Evolutionary conservation across 2,797 vertebrate genomes (phyloP), one percentile per base, ranked within the genome.

Genomic region (Eulemur albifrons): DNA sequence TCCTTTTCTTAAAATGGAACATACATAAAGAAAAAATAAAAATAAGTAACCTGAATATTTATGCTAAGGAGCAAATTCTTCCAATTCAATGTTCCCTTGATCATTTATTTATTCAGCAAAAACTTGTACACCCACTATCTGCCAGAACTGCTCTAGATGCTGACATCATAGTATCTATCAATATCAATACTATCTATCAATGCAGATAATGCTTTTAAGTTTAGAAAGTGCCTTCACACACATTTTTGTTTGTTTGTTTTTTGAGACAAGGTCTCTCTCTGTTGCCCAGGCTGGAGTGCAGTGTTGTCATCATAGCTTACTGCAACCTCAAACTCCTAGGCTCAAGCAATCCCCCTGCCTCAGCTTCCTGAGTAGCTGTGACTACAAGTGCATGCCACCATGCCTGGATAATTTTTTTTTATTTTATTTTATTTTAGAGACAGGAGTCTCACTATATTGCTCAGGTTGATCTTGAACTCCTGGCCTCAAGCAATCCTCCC

Each of bases 11-110:
- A 30, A 88, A 43, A 48, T 69, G 52, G 35, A 92, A 77, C 43
- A 79, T 61, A 93, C 20, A 95, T 45, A 92, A 97, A n/a, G 11
- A 97, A 94, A 30, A 92, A 94, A 54, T 32, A 69, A 89, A 94
- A 85, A 67, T 4, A 1, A 5, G 15, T 48, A 77, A 92, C 48
- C 61, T 88, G 25, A 84, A 73, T 67, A n/a, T 61, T 76, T 80
- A 80, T 48, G 18, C 82, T 93, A 90, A 93, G 79, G 69, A 88
- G 61, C 27, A 95, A 82, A 72, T 5, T 86, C 45, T 75, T 35
- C 6, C 32, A 86, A n/a, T 43, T 93, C 85, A 86, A 57, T 40
- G 35, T 15, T 77, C 27, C 48, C 50, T 23, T 54, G 14, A 4
- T 70, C 63, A 92, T 61, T 90, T 76, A 92, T 54, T 90, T 72